These are phyloP conservation scores for Valencia hispanica DNA, from an alignment of 2,797 vertebrate genomes.

Conservation along the genomic window DNA sequence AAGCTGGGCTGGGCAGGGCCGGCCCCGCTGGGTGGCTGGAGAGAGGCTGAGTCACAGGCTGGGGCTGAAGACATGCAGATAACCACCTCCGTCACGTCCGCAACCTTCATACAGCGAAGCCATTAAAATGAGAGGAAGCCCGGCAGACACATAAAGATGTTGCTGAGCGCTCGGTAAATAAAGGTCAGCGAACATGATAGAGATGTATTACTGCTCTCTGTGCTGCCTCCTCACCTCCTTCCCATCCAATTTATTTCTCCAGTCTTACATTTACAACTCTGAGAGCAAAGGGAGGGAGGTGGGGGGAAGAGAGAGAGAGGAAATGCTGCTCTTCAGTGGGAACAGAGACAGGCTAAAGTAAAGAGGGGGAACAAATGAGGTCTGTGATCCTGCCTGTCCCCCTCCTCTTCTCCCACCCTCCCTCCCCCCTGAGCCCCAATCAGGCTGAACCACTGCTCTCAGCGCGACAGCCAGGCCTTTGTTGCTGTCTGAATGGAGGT, in stretches of 20 bases:
- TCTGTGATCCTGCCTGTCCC: constrained; percentile 82
- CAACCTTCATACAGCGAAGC: constrained; percentile 36
- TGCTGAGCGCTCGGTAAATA: constrained; percentile 69
- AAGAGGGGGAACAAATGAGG: constrained; percentile 89
- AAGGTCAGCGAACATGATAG: constrained; percentile 76
- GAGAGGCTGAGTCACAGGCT: constrained; percentile 34
- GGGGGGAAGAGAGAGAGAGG: constrained; percentile 51
- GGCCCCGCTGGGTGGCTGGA: constrained; percentile 63
- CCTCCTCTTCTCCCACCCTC: constrained; percentile 26
- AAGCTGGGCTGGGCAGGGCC: constrained; percentile 52
- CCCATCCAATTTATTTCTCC: constrained; percentile 76
- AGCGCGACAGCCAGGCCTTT: constrained; percentile 84
- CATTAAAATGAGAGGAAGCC: constrained; percentile 54
- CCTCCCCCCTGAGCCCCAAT: constrained; percentile 72
- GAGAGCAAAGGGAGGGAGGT: constrained; percentile 38
- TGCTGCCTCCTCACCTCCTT: constrained; percentile 64
- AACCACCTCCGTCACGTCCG: constrained; percentile 57
- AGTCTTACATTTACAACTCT: constrained; percentile 77
- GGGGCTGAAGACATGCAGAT: constrained; percentile 47
- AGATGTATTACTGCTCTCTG: constrained; percentile 70
- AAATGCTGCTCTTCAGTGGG: constrained; percentile 82
- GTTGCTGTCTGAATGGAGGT: constrained; percentile 88
- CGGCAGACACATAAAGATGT: constrained; percentile 39
- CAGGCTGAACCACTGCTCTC: constrained; percentile 81
- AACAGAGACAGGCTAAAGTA: constrained; percentile 87